Percentiles rank a stretch among this genome's conserved stretches.
Evolutionary conservation across 2,797 vertebrate genomes (phyloP).

Genomic region (Alosa sapidissima): DNA sequence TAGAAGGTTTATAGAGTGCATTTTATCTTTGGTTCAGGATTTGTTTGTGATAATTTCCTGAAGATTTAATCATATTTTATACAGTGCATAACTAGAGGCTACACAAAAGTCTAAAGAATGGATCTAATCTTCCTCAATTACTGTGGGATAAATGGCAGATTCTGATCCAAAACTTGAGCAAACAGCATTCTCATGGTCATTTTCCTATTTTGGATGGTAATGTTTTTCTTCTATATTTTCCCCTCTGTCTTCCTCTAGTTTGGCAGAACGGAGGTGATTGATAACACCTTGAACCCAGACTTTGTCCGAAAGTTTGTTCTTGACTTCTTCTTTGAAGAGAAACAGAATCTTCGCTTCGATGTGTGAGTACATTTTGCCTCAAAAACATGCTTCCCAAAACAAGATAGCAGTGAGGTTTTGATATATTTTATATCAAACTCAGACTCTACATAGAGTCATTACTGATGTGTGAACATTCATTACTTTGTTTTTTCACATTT

Average conservation of each 20-base stretch:
- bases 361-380: conserved; percentile 76
- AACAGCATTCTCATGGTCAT: not conserved
- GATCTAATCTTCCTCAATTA: not conserved
- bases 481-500: not conserved
- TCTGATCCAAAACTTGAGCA: not conserved
- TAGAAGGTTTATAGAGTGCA: not conserved
- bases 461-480: not conserved
- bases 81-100: not conserved
- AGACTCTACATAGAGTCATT: too few relatives aligned
- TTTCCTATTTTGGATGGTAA: not conserved
- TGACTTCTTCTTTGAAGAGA: conserved; percentile 93
- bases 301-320: conserved; percentile 91
- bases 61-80: not conserved
- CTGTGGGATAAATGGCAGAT: not conserved
- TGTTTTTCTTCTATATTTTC: not conserved
- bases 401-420: not conserved
- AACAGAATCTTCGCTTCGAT: conserved; percentile 91
- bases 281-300: conserved; percentile 90
- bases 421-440: not conserved
- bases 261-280: conserved; percentile 88
- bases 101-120: not conserved
- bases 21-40: not conserved
- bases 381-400: not conserved
- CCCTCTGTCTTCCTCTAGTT: conserved; percentile 68
- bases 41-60: not conserved